phyloP scores from a whole-genome alignment of 2,888 invertebrate genomes.

The Euproctis similis region DNA sequence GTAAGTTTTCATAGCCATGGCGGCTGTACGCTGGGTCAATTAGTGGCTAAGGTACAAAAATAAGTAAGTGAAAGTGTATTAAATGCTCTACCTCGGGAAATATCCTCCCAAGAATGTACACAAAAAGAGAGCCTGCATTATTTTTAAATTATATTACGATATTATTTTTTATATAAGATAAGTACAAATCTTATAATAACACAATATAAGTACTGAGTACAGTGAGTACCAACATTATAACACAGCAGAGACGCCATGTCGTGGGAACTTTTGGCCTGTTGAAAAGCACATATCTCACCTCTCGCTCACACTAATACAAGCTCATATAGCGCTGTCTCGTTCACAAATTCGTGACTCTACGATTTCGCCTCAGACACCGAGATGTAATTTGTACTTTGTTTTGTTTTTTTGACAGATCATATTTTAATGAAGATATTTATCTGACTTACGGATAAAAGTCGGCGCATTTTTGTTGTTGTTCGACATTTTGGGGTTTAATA shows the following conservation, averaged over 20 bases:
- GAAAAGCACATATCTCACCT: slow-evolving; percentile 25
- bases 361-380: slow-evolving; percentile 43
- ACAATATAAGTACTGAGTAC: neutral
- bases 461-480: too few species aligned
- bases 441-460: slow-evolving; percentile 14
- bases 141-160: neutral
- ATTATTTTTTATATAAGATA: neutral
- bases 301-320: slow-evolving; percentile 16
- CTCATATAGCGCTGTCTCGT: slow-evolving; percentile 19
- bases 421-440: slow-evolving; percentile 36
- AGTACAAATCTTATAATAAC: neutral
- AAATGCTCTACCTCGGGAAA: too few species aligned
- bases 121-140: too few species aligned
- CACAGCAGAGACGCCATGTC: slow-evolving; percentile 31
- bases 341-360: slow-evolving; percentile 59
- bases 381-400: slow-evolving; percentile 33
- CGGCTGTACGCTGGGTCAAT: too few species aligned
- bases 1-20: too few species aligned
- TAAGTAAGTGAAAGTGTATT: too few species aligned
- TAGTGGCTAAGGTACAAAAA: too few species aligned
- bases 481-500: too few species aligned
- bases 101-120: too few species aligned
- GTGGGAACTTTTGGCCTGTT: slow-evolving; percentile 43
- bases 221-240: too few species aligned
- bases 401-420: slow-evolving; percentile 36